Percentiles rank a stretch among this genome's conserved stretches.
Conservation (phyloP, 1,140 invertebrate genomes). For the Nasonia giraulti region DNA sequence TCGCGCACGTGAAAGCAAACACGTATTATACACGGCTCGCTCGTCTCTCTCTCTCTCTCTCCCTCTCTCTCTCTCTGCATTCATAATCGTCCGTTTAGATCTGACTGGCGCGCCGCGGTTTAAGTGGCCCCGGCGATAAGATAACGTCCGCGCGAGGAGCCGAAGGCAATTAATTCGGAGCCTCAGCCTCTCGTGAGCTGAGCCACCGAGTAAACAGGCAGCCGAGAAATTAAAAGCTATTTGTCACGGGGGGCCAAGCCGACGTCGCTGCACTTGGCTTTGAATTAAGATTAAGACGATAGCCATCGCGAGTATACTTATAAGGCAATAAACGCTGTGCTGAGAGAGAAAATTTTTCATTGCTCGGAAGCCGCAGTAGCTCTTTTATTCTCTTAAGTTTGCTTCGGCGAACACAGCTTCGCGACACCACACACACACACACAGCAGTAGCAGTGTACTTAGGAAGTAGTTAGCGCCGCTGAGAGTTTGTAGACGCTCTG, state of each 20-base stretch:
- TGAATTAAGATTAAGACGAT: conserved; percentile 73
- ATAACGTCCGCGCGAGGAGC: conserved; percentile 68
- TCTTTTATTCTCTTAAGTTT: no score
- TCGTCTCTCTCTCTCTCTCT: conserved; percentile 56
- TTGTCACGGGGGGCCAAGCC: conserved; percentile 66
- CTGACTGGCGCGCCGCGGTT: conserved; percentile 59
- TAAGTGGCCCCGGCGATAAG: conserved; percentile 73
- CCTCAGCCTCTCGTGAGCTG: background rate
- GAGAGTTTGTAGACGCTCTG: conserved; percentile 7
- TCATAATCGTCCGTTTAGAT: conserved; percentile 71
- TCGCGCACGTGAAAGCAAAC: conserved; percentile 57
- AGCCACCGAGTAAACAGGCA: conserved; percentile 67
- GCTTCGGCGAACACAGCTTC: no score
- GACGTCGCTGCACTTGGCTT: conserved; percentile 48
- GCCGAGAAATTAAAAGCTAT: conserved; percentile 75
- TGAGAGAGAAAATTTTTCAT: background rate
- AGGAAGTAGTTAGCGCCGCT: conserved; percentile 34
- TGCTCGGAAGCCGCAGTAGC: no score
- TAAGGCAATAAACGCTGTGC: background rate
- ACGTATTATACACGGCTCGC: conserved; percentile 61
- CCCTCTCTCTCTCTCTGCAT: conserved; percentile 64
- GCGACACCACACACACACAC: no score
- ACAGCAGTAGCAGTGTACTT: background rate
- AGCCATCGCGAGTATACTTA: conserved; percentile 50
- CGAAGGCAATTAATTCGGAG: conserved; percentile 71